Evolutionary conservation across 2,888 invertebrate species (phyloP).

Genomic region (Augiades crinisus): DNA sequence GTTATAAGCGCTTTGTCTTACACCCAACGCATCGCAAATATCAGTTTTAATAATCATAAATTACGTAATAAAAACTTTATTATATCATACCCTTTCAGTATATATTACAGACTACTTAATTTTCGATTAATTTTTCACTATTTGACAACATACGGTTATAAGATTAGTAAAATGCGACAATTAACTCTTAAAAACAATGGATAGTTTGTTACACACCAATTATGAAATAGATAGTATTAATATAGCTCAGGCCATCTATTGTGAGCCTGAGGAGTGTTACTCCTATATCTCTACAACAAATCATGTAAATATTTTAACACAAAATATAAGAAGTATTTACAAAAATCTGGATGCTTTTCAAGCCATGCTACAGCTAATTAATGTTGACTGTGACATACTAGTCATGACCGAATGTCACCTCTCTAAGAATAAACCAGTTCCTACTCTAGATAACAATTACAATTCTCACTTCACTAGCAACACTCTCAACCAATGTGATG

Average conservation of each 20-base stretch:
- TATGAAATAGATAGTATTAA: not conserved
- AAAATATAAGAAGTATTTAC: slow-evolving; percentile 21
- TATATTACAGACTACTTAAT: too few species aligned
- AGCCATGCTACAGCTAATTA: not conserved
- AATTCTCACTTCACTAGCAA: not conserved
- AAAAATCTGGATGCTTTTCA: slow-evolving; percentile 9
- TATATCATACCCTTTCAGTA: too few species aligned
- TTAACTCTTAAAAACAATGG: too few species aligned
- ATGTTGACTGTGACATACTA: slow-evolving; percentile 8
- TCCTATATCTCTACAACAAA: not conserved
- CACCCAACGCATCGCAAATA: too few species aligned
- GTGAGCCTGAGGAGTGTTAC: not conserved
- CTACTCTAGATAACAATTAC: slow-evolving; percentile 5
- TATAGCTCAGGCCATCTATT: not conserved
- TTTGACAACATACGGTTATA: too few species aligned
- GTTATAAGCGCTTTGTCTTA: too few species aligned
- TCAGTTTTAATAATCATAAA: too few species aligned
- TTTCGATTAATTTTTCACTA: too few species aligned
- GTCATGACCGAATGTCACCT: slow-evolving; percentile 16
- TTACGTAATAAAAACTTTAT: too few species aligned
- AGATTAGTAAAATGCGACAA: too few species aligned
- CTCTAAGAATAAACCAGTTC: not conserved
- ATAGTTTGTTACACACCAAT: not conserved
- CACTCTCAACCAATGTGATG: slow-evolving; percentile 21
- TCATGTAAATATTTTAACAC: not conserved